phyloP scores from a whole-genome alignment of 1,140 invertebrate genomes.

The Magallana angulata region DNA sequence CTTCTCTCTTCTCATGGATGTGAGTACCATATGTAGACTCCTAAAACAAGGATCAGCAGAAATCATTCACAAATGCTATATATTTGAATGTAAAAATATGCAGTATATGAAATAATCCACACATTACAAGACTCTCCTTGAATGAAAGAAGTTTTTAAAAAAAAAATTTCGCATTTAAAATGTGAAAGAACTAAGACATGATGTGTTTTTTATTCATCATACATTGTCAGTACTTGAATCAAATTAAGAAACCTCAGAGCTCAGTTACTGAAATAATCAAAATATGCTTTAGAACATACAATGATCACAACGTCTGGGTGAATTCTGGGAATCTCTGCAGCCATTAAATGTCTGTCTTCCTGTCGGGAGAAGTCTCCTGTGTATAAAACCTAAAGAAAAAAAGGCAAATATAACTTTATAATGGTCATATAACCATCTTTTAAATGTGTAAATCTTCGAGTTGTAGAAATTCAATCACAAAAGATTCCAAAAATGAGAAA shows the following conservation, averaged over 20 bases:
- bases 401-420: not conserved
- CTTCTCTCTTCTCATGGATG: conserved; percentile 98
- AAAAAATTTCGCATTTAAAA: no score
- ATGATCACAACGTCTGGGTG: conserved; percentile 98
- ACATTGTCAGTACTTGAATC: no score
- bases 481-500: no score
- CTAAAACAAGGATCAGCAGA: conserved; percentile 76
- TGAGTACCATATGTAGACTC: conserved; percentile 99
- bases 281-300: conserved; percentile 77
- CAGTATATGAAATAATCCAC: no score
- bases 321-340: conserved; percentile 97
- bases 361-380: conserved; percentile 99
- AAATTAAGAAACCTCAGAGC: no score
- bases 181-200: no score
- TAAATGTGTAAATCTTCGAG: not conserved
- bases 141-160: no score
- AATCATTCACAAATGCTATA: not conserved
- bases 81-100: no score
- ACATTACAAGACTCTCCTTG: no score
- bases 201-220: no score
- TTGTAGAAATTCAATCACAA: not conserved
- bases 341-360: conserved; percentile 99
- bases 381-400: conserved; percentile 88
- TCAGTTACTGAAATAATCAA: no score
- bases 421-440: not conserved